Percentiles rank a stretch among this genome's conserved stretches.
phyloP scores from a whole-genome alignment of 2,113 vertebrate genomes.

The Campylomormyrus tamandua region DNA sequence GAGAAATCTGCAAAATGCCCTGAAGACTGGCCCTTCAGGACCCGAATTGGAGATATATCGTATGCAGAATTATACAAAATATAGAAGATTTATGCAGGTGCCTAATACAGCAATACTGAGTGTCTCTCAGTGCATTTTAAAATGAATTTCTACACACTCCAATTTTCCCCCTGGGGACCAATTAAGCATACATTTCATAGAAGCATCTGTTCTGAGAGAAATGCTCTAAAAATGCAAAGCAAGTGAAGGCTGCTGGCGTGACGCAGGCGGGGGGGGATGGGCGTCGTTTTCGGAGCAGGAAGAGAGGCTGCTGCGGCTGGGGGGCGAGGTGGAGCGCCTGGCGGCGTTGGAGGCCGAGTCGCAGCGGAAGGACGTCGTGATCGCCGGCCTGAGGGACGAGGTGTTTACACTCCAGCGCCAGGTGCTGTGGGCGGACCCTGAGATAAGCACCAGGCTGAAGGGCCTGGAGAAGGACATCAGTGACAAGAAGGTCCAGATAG shows the following conservation, averaged over 20 bases:
- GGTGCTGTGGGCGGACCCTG: conserved; percentile 1
- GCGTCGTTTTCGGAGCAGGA: conserved; percentile 40
- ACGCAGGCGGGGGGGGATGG: neutral
- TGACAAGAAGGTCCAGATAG: conserved; percentile 57
- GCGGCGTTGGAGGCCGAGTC: conserved; percentile 45
- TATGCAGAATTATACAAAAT: neutral
- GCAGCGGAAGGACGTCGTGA: conserved; percentile 49
- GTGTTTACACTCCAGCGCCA: conserved; percentile 46
- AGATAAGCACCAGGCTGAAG: conserved; percentile 37
- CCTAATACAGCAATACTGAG: neutral
- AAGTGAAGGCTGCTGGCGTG: neutral
- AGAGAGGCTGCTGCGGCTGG: conserved; percentile 43
- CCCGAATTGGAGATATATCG: neutral
- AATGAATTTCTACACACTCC: neutral
- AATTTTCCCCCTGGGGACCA: neutral
- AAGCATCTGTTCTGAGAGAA: neutral
- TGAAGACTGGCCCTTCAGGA: neutral
- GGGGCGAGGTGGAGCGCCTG: conserved; percentile 43
- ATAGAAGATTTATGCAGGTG: neutral
- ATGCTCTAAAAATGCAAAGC: neutral
- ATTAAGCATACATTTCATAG: neutral
- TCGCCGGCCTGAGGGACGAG: conserved; percentile 52
- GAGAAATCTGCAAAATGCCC: neutral
- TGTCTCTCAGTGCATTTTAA: neutral
- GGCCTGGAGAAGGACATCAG: conserved; percentile 39